A percentile compares a stretch with the other conserved stretches of the same genome.
Evolutionary conservation across 2,888 invertebrate species (phyloP).

Genomic region (Acanthosepion esculentum): DNA sequence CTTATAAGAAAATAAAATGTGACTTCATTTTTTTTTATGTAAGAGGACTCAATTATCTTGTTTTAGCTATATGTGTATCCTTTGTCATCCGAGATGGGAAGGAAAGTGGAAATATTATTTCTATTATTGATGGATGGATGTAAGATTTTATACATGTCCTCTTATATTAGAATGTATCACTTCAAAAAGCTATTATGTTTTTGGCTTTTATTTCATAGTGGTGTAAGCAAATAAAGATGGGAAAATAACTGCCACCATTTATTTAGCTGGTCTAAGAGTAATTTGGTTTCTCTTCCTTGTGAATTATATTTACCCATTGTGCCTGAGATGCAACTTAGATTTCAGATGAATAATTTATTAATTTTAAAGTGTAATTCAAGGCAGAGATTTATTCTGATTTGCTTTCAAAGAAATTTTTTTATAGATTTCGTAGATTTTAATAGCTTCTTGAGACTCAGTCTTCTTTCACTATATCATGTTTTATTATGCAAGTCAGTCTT

Average conservation of each 20-base stretch:
- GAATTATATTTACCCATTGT: background rate
- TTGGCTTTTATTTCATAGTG: background rate
- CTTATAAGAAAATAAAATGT: background rate
- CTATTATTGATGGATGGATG: background rate
- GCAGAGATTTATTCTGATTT: too few species aligned
- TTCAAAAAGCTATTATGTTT: background rate
- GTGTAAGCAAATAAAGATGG: background rate
- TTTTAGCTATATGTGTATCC: constrained; percentile 33
- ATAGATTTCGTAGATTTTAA: too few species aligned
- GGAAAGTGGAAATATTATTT: background rate
- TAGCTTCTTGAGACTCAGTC: too few species aligned
- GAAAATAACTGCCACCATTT: background rate
- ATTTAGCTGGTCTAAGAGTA: background rate
- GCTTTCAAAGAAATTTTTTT: too few species aligned
- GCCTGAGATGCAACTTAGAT: background rate
- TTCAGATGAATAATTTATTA: background rate
- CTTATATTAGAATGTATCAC: constrained; percentile 11
- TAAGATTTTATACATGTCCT: constrained; percentile 20
- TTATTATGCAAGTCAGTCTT: too few species aligned
- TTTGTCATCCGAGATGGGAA: background rate
- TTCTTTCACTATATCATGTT: too few species aligned
- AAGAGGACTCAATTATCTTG: constrained; percentile 21
- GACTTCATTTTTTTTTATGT: background rate
- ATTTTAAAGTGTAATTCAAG: background rate
- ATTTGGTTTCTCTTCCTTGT: background rate